Conservation (phyloP, 2,888 invertebrate genomes). For the Stenichneumon culpator region DNA sequence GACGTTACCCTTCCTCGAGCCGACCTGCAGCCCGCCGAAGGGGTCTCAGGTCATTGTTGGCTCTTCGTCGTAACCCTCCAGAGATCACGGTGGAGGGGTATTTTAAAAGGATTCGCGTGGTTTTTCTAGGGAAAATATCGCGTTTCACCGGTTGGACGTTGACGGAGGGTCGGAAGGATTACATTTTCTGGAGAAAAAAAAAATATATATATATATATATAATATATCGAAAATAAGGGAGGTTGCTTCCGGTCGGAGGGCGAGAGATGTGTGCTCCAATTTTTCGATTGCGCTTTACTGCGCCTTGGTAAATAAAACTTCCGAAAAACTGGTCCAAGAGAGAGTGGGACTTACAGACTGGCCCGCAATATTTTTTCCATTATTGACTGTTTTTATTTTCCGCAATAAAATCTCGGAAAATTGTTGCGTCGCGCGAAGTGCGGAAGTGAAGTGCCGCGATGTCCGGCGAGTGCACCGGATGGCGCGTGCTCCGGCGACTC, state of each 20-base stretch:
- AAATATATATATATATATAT: neutral
- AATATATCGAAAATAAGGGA: slow-evolving; percentile 6
- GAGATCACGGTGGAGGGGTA: slow-evolving; percentile 13
- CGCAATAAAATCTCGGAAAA: slow-evolving; percentile 11
- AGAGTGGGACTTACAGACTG: neutral
- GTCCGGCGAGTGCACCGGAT: neutral
- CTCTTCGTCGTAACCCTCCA: slow-evolving; percentile 31
- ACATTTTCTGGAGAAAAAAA: slow-evolving; percentile 46
- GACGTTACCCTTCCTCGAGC: slow-evolving; percentile 47
- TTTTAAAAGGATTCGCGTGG: slow-evolving; percentile 57
- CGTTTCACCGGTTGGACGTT: slow-evolving; percentile 38
- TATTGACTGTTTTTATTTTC: neutral
- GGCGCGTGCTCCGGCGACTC: slow-evolving; percentile 56
- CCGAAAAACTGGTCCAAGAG: slow-evolving; percentile 11
- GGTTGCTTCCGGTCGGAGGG: neutral
- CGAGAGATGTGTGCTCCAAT: neutral
- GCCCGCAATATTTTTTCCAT: slow-evolving; percentile 3
- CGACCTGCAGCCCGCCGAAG: slow-evolving; percentile 47
- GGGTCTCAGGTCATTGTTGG: slow-evolving; percentile 49
- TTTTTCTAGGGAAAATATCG: slow-evolving; percentile 29
- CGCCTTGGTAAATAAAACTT: neutral
- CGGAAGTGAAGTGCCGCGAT: neutral
- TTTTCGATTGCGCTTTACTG: neutral
- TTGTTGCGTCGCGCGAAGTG: slow-evolving; percentile 4
- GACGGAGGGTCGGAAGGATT: slow-evolving; percentile 57